Evolutionary conservation across 2,888 invertebrate genomes (phyloP), one percentile per base, ranked within the genome.

Genomic region (Orthonychiurus folsomi): DNA sequence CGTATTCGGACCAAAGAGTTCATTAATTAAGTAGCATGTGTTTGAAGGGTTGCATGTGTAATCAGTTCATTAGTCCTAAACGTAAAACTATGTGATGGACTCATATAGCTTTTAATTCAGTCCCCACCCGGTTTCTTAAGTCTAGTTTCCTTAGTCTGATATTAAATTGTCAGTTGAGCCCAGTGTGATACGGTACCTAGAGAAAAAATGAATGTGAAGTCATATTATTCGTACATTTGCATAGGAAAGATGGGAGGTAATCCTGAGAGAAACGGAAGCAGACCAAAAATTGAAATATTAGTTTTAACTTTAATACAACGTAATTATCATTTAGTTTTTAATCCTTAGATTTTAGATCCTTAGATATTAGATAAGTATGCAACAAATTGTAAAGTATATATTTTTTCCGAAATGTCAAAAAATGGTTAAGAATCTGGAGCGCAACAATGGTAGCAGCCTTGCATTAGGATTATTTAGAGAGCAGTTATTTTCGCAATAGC

Each of bases 181-280:
- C 63, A 63, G 65, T 65, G 65, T 65, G 65, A 65, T 65, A 65
- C 60, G 50, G 65, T 63, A 65, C 65, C 65, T 65, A 61, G 47
- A 57, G 59, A 15, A 15, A 15, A 37, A 37, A 37, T 37, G 37
- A 37, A 37, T 37, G 37, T 37, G 15, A 15, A 37, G 37, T 37
- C 37, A 37, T 9, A 37, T 5, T 37, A 15, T 37, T 37, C 37
- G 15, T 37, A 9, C 15, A 9, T 15, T 37, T 37, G 9, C 37
- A 9, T 37, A 15, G n/a, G n/a, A n/a, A n/a, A n/a, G n/a, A 37
- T 37, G 37, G 9, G 37, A 37, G 37, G 37, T 37, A 37, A 37
- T 37, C 37, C 5, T 37, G 9, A 9, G 15, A 9, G 37, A 37
- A 37, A 9, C 5, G 15, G 9, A 37, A 37, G 37, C 37, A 37